Percentiles rank a stretch among this genome's conserved stretches.
These are phyloP conservation scores for Brachionus manjavacas DNA, from an alignment of 1,140 invertebrate species.

Conservation along the genomic window DNA sequence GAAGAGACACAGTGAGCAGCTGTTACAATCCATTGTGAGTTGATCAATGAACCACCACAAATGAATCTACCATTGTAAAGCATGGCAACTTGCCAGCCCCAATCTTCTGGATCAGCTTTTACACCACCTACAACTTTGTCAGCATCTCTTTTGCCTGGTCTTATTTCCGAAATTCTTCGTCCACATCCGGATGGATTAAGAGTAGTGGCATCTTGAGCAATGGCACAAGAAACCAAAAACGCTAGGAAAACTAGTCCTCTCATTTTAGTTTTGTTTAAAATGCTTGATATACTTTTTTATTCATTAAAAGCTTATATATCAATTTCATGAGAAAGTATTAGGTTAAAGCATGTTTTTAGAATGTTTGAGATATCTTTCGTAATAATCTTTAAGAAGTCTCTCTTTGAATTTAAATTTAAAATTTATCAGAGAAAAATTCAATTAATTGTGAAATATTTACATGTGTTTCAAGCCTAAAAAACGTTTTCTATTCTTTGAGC, in stretches of 20 bases:
- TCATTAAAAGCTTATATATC: neutral
- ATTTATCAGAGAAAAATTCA: neutral
- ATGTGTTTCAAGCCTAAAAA: neutral
- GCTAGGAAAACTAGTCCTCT: neutral
- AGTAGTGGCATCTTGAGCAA: conserved; percentile 9
- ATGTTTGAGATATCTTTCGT: neutral
- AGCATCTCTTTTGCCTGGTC: conserved; percentile 3
- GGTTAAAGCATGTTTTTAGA: neutral
- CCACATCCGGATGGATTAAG: conserved; percentile 39
- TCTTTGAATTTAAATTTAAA: neutral
- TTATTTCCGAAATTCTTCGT: neutral
- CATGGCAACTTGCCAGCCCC: conserved; percentile 40
- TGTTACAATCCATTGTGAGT: conserved; percentile 64
- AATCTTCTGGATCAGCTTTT: conserved; percentile 36
- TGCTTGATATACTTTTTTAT: neutral
- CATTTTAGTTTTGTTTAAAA: neutral
- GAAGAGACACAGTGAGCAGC: conserved; percentile 64
- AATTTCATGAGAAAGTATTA: neutral
- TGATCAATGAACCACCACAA: conserved; percentile 62
- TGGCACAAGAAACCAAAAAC: neutral
- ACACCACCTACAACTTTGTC: conserved; percentile 46
- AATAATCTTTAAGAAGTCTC: neutral
- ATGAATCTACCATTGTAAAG: conserved; percentile 16
- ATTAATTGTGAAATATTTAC: neutral
- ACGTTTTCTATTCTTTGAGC: neutral